phyloP scores from a whole-genome alignment of 2,797 vertebrate genomes.

The Orientallactaga sibirica region DNA sequence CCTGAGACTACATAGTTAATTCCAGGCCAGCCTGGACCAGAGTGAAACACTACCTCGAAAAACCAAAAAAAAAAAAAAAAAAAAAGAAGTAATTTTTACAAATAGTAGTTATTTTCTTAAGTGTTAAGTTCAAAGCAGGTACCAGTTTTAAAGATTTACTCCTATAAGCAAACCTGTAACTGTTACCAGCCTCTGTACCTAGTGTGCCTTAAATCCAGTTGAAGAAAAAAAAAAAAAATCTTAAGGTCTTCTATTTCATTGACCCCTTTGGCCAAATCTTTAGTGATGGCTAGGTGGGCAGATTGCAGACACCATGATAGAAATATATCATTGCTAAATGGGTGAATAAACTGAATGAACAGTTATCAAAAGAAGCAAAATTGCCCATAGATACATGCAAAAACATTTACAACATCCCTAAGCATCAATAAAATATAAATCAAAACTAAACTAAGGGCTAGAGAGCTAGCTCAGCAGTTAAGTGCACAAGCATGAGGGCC shows the following conservation, averaged over 20 bases:
- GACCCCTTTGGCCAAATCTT: background rate
- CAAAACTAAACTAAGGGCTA: background rate
- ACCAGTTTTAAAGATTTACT: conserved; percentile 31
- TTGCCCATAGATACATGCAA: background rate
- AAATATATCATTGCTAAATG: background rate
- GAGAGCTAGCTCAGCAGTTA: too few relatives aligned
- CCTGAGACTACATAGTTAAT: too few relatives aligned
- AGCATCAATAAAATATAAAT: background rate
- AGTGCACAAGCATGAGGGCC: too few relatives aligned
- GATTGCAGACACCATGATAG: background rate
- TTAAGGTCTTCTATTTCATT: background rate
- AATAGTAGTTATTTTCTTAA: conserved; percentile 48
- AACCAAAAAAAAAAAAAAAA: too few relatives aligned
- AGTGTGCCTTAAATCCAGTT: accelerated
- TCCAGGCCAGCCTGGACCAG: too few relatives aligned
- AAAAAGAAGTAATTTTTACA: conserved; percentile 44
- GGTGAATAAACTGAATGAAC: background rate
- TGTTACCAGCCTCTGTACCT: background rate
- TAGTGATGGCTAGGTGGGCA: background rate
- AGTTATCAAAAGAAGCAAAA: background rate
- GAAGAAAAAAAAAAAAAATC: background rate
- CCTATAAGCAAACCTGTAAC: background rate
- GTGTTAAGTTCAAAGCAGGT: conserved; percentile 52
- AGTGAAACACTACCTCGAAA: too few relatives aligned
- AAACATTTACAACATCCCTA: background rate